These are phyloP conservation scores for Acanthosepion pharaonis DNA, from an alignment of 2,888 invertebrate genomes.

Conservation along the genomic window DNA sequence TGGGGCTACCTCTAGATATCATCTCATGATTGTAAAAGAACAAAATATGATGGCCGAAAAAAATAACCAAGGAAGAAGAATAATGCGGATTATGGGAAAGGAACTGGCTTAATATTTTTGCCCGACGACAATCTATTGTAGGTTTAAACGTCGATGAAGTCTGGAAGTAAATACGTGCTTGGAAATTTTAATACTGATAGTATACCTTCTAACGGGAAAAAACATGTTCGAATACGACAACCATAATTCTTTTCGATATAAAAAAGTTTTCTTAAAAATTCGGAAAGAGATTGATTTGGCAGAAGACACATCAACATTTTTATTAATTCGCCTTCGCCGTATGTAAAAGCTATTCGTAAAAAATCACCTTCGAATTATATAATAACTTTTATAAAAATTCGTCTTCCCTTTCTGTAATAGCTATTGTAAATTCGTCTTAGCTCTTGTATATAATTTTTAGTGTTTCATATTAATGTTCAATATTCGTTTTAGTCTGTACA, in stretches of 20 bases:
- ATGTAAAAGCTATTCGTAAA: not conserved
- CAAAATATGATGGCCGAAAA: not conserved
- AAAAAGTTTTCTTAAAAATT: not conserved
- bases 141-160: not conserved
- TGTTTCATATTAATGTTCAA: too few species aligned
- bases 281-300: not conserved
- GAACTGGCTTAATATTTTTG: not conserved
- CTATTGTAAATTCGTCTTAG: too few species aligned
- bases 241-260: not conserved
- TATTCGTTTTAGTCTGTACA: too few species aligned
- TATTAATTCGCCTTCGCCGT: not conserved
- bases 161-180: conserved; percentile 1
- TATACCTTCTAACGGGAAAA: not conserved
- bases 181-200: not conserved
- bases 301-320: not conserved
- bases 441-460: too few species aligned
- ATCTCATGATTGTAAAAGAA: not conserved
- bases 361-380: too few species aligned
- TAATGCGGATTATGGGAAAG: not conserved
- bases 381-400: too few species aligned
- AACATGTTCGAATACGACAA: not conserved
- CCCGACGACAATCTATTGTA: not conserved
- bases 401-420: too few species aligned
- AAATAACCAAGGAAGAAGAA: not conserved
- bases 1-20: not conserved